Evolutionary conservation across 2,797 vertebrate species (phyloP).

Genomic region (Argyrosomus regius): DNA sequence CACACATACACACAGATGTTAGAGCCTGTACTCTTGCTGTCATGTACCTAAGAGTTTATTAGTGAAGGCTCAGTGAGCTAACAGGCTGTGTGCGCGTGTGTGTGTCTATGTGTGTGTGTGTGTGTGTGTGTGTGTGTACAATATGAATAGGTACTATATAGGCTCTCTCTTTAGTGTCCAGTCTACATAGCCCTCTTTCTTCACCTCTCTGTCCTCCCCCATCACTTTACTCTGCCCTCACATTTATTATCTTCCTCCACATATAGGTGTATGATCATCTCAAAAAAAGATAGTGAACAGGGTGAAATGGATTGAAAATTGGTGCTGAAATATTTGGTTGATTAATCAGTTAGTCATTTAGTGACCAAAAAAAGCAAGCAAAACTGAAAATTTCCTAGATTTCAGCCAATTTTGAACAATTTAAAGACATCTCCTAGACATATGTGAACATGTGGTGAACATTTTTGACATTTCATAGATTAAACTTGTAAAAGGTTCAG

Average conservation of each 20-base stretch:
- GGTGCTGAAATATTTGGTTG: not conserved
- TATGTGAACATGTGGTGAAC: not conserved
- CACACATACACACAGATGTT: not conserved
- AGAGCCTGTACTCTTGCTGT: constrained; percentile 23
- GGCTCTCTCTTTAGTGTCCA: not conserved
- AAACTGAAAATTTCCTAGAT: not conserved
- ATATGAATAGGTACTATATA: not conserved
- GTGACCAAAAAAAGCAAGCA: not conserved
- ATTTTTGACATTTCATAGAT: not conserved
- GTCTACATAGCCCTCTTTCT: not conserved
- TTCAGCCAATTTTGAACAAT: not conserved
- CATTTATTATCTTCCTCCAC: not conserved
- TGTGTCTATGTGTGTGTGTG: not conserved
- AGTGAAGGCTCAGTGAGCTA: constrained; percentile 43
- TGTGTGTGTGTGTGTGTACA: not conserved
- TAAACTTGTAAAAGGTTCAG: not conserved
- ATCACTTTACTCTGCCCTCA: not conserved
- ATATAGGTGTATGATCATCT: not conserved
- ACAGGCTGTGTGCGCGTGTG: constrained; percentile 4
- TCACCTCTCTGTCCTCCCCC: not conserved
- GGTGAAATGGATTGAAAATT: not conserved
- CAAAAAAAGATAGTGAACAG: not conserved
- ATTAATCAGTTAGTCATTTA: not conserved
- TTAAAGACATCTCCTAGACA: not conserved
- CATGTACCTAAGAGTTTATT: constrained; percentile 48